Evolutionary conservation across 2,113 vertebrate genomes (phyloP), one percentile per base, ranked within the genome.

Genomic region (Sterrhoptilus dennistouni): DNA sequence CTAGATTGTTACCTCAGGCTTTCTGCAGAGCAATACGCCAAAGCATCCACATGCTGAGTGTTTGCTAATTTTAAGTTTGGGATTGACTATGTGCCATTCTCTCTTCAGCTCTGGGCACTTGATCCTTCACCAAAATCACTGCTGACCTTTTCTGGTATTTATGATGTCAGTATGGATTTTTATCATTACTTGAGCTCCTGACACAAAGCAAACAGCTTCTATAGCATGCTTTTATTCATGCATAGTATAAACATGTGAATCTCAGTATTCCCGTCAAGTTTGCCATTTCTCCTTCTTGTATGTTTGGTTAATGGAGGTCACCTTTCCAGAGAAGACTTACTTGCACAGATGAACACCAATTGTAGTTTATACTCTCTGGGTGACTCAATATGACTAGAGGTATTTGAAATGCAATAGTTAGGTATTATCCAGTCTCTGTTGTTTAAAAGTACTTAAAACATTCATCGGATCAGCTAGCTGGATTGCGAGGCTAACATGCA

Each of bases 111-210:
- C 65, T 80, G 80, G 81, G 85, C 79, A 90, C 52, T 88, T 19
- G 47, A 91, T 69, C 82, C 93, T 45, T n/a, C 64, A 88, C 53
- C 93, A 91, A 93, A 95, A 94, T 90, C 5, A 1, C 52, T 45
- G 59, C n/a, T 97, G 98, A 98, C 97, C 98, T 98, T 98, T 97
- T 81, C 95, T 98, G 97, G 95, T 92, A 98, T 98, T 98, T 98
- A 93, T 89, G 94, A 97, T 96, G 96, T 86, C 53, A 25, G 83
- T 63, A 90, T 72, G 78, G 90, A 96, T 97, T 97, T 95, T 97
- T 97, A 96, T 97, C 93, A 90, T 68, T 97, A 86, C 97, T 95
- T 94, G 96, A 98, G 95, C 86, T 97, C 80, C 79, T 89, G 90
- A 97, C 78, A 97, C 82, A 96, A 97, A 96, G 83, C 95, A 97